phyloP scores from a whole-genome alignment of 1,140 invertebrate species.

The Bombus picipes region DNA sequence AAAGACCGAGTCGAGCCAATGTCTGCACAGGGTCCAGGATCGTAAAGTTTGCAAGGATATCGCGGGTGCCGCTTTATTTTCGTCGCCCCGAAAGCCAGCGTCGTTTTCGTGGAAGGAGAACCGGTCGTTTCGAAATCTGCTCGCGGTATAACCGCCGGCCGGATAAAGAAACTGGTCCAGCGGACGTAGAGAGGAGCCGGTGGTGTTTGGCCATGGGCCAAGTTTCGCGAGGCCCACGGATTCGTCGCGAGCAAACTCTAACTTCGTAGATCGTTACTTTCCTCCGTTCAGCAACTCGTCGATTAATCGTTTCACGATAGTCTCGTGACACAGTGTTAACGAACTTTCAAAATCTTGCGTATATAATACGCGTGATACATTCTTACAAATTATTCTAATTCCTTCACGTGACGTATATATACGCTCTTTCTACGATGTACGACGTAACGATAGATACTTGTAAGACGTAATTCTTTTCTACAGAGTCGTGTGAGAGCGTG shows the following conservation, averaged over 20 bases:
- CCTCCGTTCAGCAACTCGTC: background rate
- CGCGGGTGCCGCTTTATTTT: conserved; percentile 52
- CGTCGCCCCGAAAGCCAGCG: conserved; percentile 59
- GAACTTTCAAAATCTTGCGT: too few species aligned
- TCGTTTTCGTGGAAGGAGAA: conserved; percentile 65
- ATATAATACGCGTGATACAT: too few species aligned
- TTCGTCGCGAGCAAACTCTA: conserved; percentile 55
- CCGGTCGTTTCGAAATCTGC: conserved; percentile 68
- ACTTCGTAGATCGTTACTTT: background rate
- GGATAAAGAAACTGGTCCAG: conserved; percentile 70
- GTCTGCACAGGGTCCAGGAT: conserved; percentile 11
- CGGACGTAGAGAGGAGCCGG: conserved; percentile 49
- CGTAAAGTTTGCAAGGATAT: conserved; percentile 47
- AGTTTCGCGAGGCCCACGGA: conserved; percentile 50
- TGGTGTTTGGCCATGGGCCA: conserved; percentile 62
- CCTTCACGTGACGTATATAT: too few species aligned
- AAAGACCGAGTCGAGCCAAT: background rate
- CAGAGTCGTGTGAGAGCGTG: too few species aligned
- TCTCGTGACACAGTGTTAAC: too few species aligned
- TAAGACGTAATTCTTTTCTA: too few species aligned
- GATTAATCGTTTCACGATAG: background rate
- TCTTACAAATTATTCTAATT: too few species aligned
- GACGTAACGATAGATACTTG: too few species aligned
- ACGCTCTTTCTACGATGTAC: too few species aligned
- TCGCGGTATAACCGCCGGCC: conserved; percentile 39